Evolutionary conservation across 2,113 vertebrate genomes (phyloP).

Genomic region (Himantopus leucocephalus): DNA sequence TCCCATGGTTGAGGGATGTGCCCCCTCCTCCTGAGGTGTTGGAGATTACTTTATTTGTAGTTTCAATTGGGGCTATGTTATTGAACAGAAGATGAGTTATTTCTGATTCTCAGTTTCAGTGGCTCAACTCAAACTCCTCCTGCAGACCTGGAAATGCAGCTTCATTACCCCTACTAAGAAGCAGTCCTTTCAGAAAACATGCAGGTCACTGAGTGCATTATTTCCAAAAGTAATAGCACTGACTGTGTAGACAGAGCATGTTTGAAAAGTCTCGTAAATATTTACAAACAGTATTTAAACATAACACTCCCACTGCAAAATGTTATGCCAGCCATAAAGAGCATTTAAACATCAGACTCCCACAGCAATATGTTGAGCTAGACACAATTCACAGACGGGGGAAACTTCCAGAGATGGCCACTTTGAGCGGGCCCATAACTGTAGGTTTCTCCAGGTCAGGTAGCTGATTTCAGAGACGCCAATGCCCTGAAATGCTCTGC

Average conservation of each 20-base stretch:
- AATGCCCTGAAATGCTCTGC: background rate
- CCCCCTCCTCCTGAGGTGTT: background rate
- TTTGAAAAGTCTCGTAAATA: background rate
- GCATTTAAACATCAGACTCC: background rate
- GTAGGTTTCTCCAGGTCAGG: background rate
- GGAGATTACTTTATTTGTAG: background rate
- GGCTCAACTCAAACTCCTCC: background rate
- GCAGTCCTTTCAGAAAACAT: background rate
- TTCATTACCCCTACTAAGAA: background rate
- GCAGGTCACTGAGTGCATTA: background rate
- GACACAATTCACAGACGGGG: background rate
- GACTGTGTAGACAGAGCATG: background rate
- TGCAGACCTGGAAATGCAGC: background rate
- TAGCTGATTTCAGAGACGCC: background rate
- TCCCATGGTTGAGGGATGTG: background rate
- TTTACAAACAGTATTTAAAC: slow-evolving; percentile 17
- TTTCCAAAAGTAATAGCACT: background rate
- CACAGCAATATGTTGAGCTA: background rate
- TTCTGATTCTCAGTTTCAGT: background rate
- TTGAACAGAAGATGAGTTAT: background rate
- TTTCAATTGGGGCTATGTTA: background rate
- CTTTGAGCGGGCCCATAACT: background rate
- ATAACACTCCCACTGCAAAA: slow-evolving; percentile 3
- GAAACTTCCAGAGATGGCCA: background rate
- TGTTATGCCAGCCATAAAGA: slow-evolving; percentile 1